A percentile compares a stretch with the other conserved stretches of the same genome.
phyloP scores from a whole-genome alignment of 2,113 vertebrate genomes.

The Ictalurus punctatus region DNA sequence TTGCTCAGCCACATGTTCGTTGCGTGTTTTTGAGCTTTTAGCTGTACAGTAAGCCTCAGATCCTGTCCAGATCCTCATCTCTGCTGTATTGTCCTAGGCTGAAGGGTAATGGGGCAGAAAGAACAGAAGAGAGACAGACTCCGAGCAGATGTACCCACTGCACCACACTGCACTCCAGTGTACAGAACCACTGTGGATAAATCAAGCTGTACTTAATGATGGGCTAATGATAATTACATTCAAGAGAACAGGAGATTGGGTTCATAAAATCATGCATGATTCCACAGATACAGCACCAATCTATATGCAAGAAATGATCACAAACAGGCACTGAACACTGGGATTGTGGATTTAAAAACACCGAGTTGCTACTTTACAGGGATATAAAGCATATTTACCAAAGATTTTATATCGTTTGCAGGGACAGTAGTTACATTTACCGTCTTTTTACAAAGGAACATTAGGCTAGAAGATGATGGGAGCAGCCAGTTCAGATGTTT shows the following conservation, averaged over 20 bases:
- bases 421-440: not conserved
- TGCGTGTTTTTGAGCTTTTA: not conserved
- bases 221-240: constrained; percentile 27
- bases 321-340: not conserved
- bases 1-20: not conserved
- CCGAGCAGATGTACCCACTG: constrained; percentile 17
- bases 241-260: not conserved
- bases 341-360: not conserved
- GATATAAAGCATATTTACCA: not conserved
- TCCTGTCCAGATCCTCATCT: not conserved
- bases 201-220: constrained; percentile 14
- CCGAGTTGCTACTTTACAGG: not conserved
- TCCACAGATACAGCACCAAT: not conserved
- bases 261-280: not conserved
- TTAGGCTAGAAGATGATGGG: not conserved
- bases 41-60: not conserved
- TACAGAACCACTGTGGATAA: constrained; percentile 7
- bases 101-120: constrained; percentile 38
- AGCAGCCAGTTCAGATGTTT: not conserved
- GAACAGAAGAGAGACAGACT: constrained; percentile 1
- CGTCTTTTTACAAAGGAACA: not conserved
- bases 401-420: not conserved
- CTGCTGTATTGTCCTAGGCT: constrained; percentile 6
- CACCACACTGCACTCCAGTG: not conserved
- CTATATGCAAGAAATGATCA: not conserved